Evolutionary conservation across 2,888 invertebrate species (phyloP).

Genomic region (Rapana venosa): DNA sequence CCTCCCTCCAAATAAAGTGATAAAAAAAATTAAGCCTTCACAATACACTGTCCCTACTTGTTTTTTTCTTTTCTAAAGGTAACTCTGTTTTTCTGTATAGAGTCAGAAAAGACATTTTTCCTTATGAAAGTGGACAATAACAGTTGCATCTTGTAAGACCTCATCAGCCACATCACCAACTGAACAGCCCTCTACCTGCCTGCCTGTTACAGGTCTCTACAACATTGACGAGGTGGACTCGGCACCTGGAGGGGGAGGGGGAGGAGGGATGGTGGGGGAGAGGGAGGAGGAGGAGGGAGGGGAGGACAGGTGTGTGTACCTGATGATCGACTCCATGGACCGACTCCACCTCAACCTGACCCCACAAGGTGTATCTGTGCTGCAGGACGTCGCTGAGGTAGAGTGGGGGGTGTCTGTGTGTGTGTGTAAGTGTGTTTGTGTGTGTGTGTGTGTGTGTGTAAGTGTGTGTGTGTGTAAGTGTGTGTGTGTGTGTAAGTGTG

Average conservation of each 20-base stretch:
- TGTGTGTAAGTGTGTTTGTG: neutral
- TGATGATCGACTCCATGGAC: conserved; percentile 85
- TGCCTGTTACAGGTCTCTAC: conserved; percentile 13
- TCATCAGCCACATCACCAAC: too few relatives aligned
- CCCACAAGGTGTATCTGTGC: conserved; percentile 83
- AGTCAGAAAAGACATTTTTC: too few relatives aligned
- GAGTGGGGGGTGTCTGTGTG: neutral
- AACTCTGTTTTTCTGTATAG: too few relatives aligned
- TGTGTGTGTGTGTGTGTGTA: neutral
- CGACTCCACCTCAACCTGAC: conserved; percentile 85
- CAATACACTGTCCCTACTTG: too few relatives aligned
- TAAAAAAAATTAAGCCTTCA: too few relatives aligned
- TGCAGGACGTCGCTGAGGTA: conserved; percentile 79
- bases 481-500: neutral
- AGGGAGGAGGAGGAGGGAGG: conserved; percentile 35
- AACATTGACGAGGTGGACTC: conserved; percentile 53
- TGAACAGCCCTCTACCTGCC: too few relatives aligned
- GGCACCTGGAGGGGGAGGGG: conserved; percentile 15
- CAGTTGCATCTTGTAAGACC: too few relatives aligned
- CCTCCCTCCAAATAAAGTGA: too few relatives aligned
- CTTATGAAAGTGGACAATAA: too few relatives aligned
- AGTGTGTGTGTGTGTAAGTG: neutral
- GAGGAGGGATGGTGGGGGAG: conserved; percentile 47
- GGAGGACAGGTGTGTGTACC: conserved; percentile 82
- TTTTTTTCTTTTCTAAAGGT: too few relatives aligned